Evolutionary conservation across 2,888 invertebrate genomes (phyloP), one percentile per base, ranked within the genome.

Genomic region (Cheilosia vernalis): DNA sequence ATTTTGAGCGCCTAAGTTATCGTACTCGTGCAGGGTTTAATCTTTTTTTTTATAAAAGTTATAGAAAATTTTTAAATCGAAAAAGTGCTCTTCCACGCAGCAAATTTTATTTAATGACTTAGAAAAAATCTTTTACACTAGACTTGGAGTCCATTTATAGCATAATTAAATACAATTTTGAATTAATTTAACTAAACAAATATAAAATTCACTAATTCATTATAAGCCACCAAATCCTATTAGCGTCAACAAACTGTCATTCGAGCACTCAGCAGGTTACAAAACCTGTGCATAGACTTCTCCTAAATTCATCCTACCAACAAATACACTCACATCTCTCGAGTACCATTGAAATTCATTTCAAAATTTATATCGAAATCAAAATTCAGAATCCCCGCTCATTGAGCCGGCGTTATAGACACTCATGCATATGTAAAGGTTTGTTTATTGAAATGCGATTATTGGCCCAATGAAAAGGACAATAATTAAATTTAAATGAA

Each of bases 401-500:
- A 37, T 17, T 21, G 40, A 56, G 24, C 27, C 4, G 21, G 37
- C 13, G 3, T 37, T 13, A 37, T 37, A 37, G 10, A 21, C 33
- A 21, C 1, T 7, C 13, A 17, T 17, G 19, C 6, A 66, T 40
- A n/a, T 4, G 10, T 0, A 13, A 4, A 24, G 15, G 21, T 37
- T 24, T 4, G 24, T 49, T 19, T 13, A 19, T 19, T 17, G 10
- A 66, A 64, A 82, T 72, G 40, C 55, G 77, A 82, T 82, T 66
- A 82, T 66, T 70, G 19, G n/a, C 44, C 56, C 40, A 49, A 42
- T 21, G 30, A 44, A 67, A 74, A 64, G 40, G 53, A 9, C 33
- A 79, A 84, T 74, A 79, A 84, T 79, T 79, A 70, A 74, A 84
- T 79, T 70, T 64, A 70, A 79, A 79, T 84, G 64, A 79, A 79